Evolutionary conservation across 2,113 vertebrate species (phyloP).

Genomic region (Dascyllus trimaculatus): DNA sequence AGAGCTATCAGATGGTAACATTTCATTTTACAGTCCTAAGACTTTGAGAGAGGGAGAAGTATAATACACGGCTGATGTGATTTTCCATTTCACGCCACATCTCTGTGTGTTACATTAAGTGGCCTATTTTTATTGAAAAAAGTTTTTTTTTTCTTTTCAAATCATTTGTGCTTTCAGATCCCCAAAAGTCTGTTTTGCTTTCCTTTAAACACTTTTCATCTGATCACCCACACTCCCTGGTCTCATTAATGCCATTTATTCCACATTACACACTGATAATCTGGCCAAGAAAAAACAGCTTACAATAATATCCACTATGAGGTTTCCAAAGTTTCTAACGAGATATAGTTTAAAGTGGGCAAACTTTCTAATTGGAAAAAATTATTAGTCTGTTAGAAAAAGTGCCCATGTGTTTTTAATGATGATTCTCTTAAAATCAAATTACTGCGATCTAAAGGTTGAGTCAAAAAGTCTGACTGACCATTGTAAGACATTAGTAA

Average conservation of each 20-base stretch:
- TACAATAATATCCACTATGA: constrained; percentile 5
- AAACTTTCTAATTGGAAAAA: not conserved
- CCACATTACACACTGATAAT: constrained; percentile 9
- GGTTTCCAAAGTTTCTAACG: constrained; percentile 25
- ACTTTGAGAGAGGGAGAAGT: too few relatives aligned
- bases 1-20: not conserved
- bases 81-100: not conserved
- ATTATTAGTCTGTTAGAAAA: not conserved
- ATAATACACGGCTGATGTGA: not conserved
- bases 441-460: constrained; percentile 14
- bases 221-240: constrained; percentile 17
- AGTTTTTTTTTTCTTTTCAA: too few relatives aligned
- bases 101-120: not conserved
- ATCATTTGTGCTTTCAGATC: constrained; percentile 2
- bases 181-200: not conserved
- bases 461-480: constrained; percentile 28
- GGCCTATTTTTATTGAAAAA: not conserved
- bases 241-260: constrained; percentile 53
- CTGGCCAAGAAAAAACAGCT: constrained; percentile 19
- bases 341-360: constrained; percentile 15
- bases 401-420: not conserved
- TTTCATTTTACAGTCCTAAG: not conserved
- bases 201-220: constrained; percentile 13
- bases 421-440: constrained; percentile 15
- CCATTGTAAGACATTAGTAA: not conserved